Base-by-base conservation (phyloP, 2,797 vertebrate species). In the Xerus rutilus region DNA sequence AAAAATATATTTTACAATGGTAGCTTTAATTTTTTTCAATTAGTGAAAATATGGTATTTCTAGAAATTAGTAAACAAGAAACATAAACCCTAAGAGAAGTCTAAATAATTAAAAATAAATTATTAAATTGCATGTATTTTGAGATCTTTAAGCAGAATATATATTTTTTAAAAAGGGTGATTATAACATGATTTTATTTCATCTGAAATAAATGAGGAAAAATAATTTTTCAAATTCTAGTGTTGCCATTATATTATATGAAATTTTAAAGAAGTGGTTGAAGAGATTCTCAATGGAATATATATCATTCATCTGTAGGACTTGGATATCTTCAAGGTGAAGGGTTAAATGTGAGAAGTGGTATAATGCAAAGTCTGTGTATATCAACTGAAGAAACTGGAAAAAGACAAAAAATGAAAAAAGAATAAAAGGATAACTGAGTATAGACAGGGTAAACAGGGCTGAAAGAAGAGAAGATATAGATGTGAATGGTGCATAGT, bases 91-190 rank as follows among this genome's bases (percentile, higher is more conserved):
- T 69, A 52, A 74, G 52, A 84, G 21, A 89, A 70, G 83, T 57
- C 32, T 91, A 95, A 65, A 72, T 93, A 96, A 89, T 47, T 86
- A 65, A 78, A 88, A 85, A 77, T 47, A 79, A 78, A 73, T 65
- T 94, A 54, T 89, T 88, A 91, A 92, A 62, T 89, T 49, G 79
- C 9, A 86, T 89, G 8, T 78, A 93, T 62, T 88, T 94, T 89
- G n/a, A 95, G 45, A 88, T 76, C 13, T 47, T 93, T 83, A 67
- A 73, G 78, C 4, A 73, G 14, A 28, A 93, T 62, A 86, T 69
- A 72, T 59, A 79, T 28, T 90, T 93, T 72, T 74, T 30, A 65
- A 74, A 86, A 77, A 57, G 76, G 74, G 28, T 84, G 20, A 52
- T 43, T 87, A 79, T 49, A 64, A 84, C 89, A 25, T 35, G 23